Percentiles rank a stretch among this genome's conserved stretches.
These are phyloP conservation scores for Phataginus tricuspis DNA, from an alignment of 2,797 vertebrate genomes.

Conservation along the genomic window DNA sequence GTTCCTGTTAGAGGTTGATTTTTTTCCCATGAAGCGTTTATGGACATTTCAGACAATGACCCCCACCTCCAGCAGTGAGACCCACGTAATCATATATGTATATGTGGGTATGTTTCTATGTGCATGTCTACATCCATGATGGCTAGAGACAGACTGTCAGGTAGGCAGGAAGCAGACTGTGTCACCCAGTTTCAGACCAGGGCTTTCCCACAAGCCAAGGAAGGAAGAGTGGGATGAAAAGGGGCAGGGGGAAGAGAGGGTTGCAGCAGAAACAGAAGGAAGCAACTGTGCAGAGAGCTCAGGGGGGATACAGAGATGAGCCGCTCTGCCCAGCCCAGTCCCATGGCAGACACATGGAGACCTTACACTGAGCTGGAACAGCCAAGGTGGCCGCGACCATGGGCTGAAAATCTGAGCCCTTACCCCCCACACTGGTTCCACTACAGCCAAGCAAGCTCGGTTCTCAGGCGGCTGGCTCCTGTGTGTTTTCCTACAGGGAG, in stretches of 20 bases:
- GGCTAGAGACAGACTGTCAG: not conserved
- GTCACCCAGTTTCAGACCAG: not conserved
- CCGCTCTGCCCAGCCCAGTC: not conserved
- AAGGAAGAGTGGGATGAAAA: not conserved
- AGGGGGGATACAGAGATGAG: not conserved
- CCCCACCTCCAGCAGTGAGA: not conserved
- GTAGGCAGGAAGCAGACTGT: not conserved
- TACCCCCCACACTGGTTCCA: too few species aligned
- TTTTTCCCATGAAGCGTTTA: not conserved
- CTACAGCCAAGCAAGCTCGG: fast-evolving
- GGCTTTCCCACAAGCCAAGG: not conserved
- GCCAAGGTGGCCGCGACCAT: not conserved
- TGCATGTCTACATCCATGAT: fast-evolving
- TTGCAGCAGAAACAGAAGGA: not conserved
- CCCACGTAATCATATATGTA: fast-evolving
- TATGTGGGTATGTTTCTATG: fast-evolving
- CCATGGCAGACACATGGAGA: fast-evolving
- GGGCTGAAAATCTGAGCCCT: too few species aligned
- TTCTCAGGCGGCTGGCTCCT: not conserved
- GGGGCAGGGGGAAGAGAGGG: fast-evolving
- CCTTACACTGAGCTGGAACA: not conserved
- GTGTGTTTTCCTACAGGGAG: fast-evolving
- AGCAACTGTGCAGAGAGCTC: not conserved
- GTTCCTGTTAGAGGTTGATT: not conserved
- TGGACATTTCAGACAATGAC: not conserved